Evolutionary conservation across 2,888 invertebrate species (phyloP).

Genomic region (Drosophila sordidapex): DNA sequence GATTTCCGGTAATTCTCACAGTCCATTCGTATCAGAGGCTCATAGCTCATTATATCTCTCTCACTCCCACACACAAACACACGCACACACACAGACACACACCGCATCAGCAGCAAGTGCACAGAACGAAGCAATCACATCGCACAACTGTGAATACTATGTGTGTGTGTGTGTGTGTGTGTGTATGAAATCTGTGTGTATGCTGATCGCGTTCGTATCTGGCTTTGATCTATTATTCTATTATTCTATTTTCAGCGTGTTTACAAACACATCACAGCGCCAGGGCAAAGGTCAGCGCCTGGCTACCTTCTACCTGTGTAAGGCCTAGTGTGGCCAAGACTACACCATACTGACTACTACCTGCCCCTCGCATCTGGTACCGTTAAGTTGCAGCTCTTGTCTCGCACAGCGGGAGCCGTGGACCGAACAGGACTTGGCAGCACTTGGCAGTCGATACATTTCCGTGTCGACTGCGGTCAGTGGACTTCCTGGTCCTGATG

Average conservation of each 20-base stretch:
- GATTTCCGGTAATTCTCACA: conserved; percentile 75
- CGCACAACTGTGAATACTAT: conserved; percentile 21
- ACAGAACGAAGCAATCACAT: conserved; percentile 18
- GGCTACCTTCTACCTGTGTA: conserved; percentile 30
- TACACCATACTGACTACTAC: conserved; percentile 11
- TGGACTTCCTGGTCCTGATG: conserved; percentile 65
- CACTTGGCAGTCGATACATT: conserved; percentile 75
- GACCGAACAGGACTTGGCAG: conserved; percentile 30
- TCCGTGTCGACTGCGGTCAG: conserved; percentile 73
- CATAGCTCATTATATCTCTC: conserved; percentile 8
- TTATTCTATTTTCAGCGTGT: conserved; percentile 75
- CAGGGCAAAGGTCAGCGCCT: conserved; percentile 32
- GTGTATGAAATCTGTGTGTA: conserved; percentile 32
- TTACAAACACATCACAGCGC: conserved; percentile 76
- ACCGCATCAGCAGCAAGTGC: conserved; percentile 61
- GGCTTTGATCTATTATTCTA: conserved; percentile 75
- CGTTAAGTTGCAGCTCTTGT: conserved; percentile 56
- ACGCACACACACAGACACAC: not conserved
- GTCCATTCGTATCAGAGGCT: conserved; percentile 37
- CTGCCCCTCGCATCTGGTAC: conserved; percentile 62
- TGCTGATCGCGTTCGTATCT: conserved; percentile 66
- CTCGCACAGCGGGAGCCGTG: conserved; percentile 47
- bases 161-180: not conserved
- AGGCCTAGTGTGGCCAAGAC: not conserved
- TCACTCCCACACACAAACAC: conserved; percentile 1